Evolutionary conservation across 2,113 vertebrate species (phyloP).

Genomic region (Perognathus longimembris): DNA sequence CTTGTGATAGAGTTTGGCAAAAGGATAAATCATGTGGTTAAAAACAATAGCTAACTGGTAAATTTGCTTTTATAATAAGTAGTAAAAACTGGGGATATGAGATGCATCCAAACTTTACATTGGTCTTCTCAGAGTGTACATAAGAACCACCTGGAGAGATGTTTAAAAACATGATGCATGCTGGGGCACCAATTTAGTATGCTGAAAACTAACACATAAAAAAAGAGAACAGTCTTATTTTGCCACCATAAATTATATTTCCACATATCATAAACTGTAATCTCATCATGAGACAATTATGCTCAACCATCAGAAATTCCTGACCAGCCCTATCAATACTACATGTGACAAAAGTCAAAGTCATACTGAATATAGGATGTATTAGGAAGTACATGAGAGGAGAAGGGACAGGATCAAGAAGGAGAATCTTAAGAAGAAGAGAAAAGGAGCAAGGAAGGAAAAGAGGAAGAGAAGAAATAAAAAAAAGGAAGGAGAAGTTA

Average conservation of each 20-base stretch:
- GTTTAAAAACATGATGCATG: background rate
- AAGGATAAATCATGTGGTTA: background rate
- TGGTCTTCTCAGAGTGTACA: background rate
- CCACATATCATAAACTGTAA: background rate
- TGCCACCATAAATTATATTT: background rate
- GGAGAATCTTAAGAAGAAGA: background rate
- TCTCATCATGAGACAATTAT: background rate
- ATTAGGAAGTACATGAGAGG: background rate
- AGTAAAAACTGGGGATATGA: slow-evolving; percentile 49
- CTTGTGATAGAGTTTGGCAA: slow-evolving; percentile 34
- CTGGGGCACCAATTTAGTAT: background rate
- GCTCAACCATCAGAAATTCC: background rate
- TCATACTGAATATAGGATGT: background rate
- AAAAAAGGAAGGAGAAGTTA: background rate
- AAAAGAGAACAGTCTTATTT: background rate
- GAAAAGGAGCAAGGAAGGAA: background rate
- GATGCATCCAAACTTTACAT: background rate
- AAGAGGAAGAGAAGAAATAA: background rate
- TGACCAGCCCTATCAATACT: background rate
- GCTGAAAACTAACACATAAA: background rate
- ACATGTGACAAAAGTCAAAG: background rate
- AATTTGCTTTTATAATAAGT: slow-evolving; percentile 47
- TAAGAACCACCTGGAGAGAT: slow-evolving; percentile 4
- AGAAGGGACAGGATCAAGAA: fast-evolving
- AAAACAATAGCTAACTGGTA: slow-evolving; percentile 28